Conservation (phyloP, 2,888 invertebrate species). For the Scelioninae gen. 2 region DNA sequence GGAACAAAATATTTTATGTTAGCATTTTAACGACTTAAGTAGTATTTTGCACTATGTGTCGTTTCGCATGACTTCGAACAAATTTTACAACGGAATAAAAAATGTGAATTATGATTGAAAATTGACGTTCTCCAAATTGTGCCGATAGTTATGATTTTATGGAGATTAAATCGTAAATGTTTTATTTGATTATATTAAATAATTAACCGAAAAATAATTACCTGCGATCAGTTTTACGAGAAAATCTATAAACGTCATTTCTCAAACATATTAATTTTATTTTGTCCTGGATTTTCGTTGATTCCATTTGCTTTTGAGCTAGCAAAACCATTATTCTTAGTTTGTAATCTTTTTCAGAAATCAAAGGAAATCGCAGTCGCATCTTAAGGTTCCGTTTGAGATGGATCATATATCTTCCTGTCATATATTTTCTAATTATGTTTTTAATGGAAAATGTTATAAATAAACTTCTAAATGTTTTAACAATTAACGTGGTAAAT, state of each 20-base stretch:
- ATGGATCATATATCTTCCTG: conserved; percentile 17
- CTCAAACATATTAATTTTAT: conserved; percentile 14
- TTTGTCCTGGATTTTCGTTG: conserved; percentile 3
- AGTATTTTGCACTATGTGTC: conserved; percentile 28
- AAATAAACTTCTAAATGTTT: no score
- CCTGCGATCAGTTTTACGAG: conserved; percentile 9
- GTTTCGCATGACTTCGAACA: conserved; percentile 17
- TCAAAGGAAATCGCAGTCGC: conserved; percentile 16
- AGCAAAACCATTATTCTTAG: conserved; percentile 26
- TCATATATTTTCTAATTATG: conserved; percentile 18
- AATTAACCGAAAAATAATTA: no score
- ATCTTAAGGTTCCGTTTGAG: background rate
- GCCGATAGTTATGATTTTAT: conserved; percentile 1
- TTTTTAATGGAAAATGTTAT: background rate
- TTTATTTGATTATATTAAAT: conserved; percentile 15
- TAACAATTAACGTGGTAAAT: no score
- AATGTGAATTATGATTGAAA: conserved; percentile 28
- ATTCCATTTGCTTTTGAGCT: conserved; percentile 3
- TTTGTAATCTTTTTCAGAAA: conserved; percentile 21
- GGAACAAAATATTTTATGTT: conserved; percentile 16
- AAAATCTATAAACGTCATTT: conserved; percentile 8
- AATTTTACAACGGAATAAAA: conserved; percentile 27
- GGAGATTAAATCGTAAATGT: conserved; percentile 22
- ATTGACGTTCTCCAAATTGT: conserved; percentile 12
- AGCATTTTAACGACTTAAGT: conserved; percentile 22